Conservation (phyloP, 2,113 vertebrate genomes). For the Dissostichus mawsoni region DNA sequence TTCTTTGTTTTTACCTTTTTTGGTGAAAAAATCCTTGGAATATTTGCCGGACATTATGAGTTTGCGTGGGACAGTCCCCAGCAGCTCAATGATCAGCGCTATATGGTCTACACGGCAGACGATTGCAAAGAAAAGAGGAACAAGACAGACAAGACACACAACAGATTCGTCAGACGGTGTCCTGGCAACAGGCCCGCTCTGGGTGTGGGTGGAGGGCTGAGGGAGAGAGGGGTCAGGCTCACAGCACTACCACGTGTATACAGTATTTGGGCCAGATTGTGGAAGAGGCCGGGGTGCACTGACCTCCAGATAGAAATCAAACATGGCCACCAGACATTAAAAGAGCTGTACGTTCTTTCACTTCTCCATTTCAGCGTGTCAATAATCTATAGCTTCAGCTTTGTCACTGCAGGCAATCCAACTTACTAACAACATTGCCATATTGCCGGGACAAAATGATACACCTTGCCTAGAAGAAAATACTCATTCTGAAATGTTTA, state of each 20-base stretch:
- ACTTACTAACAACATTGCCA: not conserved
- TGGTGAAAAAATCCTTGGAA: constrained; percentile 99
- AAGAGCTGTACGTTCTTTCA: not conserved
- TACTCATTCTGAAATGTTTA: not conserved
- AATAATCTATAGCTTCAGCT: not conserved
- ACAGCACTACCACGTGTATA: constrained; percentile 28
- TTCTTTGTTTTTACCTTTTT: constrained; percentile 91
- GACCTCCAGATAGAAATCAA: not conserved
- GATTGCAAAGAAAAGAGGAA: constrained; percentile 55
- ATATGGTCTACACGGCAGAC: constrained; percentile 90
- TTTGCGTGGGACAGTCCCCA: constrained; percentile 96
- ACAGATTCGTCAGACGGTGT: constrained; percentile 76
- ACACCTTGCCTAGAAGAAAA: not conserved
- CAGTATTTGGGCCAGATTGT: not conserved
- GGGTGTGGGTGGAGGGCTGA: constrained; percentile 55
- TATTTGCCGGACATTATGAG: constrained; percentile 95
- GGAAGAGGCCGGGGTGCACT: not conserved
- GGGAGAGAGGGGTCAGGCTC: constrained; percentile 18
- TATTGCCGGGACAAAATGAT: not conserved
- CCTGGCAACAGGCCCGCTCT: constrained; percentile 66
- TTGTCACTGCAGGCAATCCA: not conserved
- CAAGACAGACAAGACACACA: constrained; percentile 70
- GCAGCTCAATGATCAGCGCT: constrained; percentile 98
- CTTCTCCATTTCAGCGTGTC: not conserved
- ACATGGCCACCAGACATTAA: constrained; percentile 5